Evolutionary conservation across 1,140 invertebrate genomes (phyloP).

Genomic region (Berghia stephanieae): DNA sequence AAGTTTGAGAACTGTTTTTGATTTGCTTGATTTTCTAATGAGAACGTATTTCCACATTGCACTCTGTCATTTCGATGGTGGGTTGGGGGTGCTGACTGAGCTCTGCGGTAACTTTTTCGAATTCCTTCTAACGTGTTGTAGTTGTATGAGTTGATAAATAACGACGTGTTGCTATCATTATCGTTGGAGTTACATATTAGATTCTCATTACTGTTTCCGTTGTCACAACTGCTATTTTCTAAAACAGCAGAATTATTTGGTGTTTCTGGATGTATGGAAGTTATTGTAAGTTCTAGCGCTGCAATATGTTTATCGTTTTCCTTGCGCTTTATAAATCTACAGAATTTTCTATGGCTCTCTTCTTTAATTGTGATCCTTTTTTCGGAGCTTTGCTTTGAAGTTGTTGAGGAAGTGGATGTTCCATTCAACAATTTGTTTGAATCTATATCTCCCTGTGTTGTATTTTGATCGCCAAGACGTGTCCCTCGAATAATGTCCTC

Average conservation of each 20-base stretch:
- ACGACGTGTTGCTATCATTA: not conserved
- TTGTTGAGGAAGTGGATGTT: too few species aligned
- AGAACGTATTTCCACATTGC: not conserved
- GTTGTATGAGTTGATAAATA: not conserved
- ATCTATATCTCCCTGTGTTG: too few species aligned
- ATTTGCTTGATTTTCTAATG: not conserved
- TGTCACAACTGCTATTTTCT: too few species aligned
- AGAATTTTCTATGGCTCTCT: not conserved
- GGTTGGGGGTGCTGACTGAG: constrained; percentile 31
- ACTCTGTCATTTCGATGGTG: not conserved
- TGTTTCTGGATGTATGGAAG: not conserved
- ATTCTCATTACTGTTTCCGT: too few species aligned
- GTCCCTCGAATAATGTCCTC: not conserved
- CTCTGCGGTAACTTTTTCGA: constrained; percentile 13
- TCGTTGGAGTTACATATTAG: too few species aligned
- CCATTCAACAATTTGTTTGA: too few species aligned
- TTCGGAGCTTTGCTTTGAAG: not conserved
- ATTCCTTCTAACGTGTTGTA: not conserved
- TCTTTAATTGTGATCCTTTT: not conserved
- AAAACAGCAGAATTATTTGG: too few species aligned
- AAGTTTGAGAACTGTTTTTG: constrained; percentile 14
- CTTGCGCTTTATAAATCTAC: not conserved
- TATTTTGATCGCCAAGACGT: not conserved
- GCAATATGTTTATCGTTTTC: not conserved
- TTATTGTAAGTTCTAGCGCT: not conserved